Evolutionary conservation across 2,888 invertebrate genomes (phyloP).

Genomic region (Synanthedon andrenaeformis): DNA sequence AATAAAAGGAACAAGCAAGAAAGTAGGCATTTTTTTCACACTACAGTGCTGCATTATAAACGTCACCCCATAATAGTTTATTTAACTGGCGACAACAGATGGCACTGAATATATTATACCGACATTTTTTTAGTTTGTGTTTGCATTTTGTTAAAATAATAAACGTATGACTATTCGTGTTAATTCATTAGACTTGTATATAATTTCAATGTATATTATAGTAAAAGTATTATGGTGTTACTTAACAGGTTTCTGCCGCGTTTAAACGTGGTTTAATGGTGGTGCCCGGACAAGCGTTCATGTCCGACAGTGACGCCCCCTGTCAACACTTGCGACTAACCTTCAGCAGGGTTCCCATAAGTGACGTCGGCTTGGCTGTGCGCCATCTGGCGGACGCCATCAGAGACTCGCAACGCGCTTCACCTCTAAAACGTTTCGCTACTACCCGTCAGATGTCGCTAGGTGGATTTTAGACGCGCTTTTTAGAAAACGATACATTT

Average conservation of each 20-base stretch:
- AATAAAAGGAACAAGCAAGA: no score
- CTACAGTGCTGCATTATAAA: no score
- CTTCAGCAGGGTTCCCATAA: conserved; percentile 75
- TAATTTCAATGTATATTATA: no score
- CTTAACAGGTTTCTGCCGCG: conserved; percentile 64
- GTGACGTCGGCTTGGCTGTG: conserved; percentile 75
- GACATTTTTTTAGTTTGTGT: no score
- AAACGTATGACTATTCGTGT: no score
- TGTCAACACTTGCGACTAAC: conserved; percentile 78
- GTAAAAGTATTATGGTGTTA: background rate
- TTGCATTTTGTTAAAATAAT: no score
- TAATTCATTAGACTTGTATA: no score
- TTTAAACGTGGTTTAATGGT: conserved; percentile 75
- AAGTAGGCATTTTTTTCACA: no score
- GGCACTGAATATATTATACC: no score
- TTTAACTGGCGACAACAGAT: no score
- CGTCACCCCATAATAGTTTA: no score
- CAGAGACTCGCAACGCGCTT: conserved; percentile 61
- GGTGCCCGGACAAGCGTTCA: conserved; percentile 82
- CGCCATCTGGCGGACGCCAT: conserved; percentile 72
- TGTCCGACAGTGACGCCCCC: conserved; percentile 70
- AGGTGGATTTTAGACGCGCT: background rate
- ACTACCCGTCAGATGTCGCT: conserved; percentile 28
- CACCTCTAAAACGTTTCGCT: conserved; percentile 24
- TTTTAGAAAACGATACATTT: no score